These are phyloP conservation scores for Asobara japonica DNA, from an alignment of 1,140 invertebrate genomes.

Conservation along the genomic window DNA sequence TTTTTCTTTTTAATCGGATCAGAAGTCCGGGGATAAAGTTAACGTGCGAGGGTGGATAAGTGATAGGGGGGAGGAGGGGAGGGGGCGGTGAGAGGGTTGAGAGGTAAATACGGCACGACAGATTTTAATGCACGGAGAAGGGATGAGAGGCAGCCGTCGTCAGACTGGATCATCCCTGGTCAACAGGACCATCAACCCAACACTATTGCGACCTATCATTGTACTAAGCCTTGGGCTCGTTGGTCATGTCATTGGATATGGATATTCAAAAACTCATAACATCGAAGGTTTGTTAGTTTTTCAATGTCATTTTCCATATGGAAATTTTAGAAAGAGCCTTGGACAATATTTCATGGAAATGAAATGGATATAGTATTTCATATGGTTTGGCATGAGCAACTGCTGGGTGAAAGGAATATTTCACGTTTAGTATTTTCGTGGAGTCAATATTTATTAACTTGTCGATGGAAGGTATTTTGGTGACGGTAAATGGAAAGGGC, in stretches of 20 bases:
- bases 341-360: neutral
- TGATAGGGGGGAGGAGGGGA: neutral
- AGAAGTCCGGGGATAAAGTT: too few relatives aligned
- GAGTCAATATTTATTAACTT: too few relatives aligned
- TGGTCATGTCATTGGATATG: conserved; percentile 37
- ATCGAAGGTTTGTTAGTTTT: conserved; percentile 33
- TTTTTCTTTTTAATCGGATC: too few relatives aligned
- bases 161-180: conserved; percentile 37
- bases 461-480: too few relatives aligned
- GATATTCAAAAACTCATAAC: conserved; percentile 26
- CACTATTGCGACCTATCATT: conserved; percentile 23
- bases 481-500: too few relatives aligned
- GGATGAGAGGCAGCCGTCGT: conserved; percentile 33
- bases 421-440: too few relatives aligned
- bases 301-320: neutral
- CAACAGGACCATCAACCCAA: conserved; percentile 29
- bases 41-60: neutral
- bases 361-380: neutral
- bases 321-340: neutral
- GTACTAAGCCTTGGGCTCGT: conserved; percentile 33
- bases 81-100: neutral
- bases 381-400: too few relatives aligned
- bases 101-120: conserved; percentile 6
- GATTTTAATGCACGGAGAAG: conserved; percentile 33
- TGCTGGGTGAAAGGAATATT: too few relatives aligned